Evolutionary conservation across 1,140 invertebrate species (phyloP).

Genomic region (Trypoxylus dichotomus): DNA sequence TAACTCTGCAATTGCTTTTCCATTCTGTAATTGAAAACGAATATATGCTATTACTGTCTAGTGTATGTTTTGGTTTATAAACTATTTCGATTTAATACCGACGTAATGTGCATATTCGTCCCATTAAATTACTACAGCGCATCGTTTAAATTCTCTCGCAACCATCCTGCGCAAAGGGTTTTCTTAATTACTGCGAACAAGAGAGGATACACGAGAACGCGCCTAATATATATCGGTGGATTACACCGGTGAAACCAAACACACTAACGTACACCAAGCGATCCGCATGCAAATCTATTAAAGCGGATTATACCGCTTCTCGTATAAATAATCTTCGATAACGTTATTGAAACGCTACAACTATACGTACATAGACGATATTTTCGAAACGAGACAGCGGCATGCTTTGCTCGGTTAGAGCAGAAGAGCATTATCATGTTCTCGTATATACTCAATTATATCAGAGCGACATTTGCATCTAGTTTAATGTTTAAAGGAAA

Average conservation of each 20-base stretch:
- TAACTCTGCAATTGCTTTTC: no score
- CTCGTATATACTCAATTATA: neutral
- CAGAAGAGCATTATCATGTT: neutral
- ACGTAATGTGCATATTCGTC: neutral
- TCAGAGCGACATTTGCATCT: neutral
- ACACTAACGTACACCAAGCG: neutral
- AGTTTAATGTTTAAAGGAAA: neutral
- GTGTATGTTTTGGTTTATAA: neutral
- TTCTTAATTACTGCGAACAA: conserved; percentile 21
- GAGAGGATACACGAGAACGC: neutral
- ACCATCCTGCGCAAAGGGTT: neutral
- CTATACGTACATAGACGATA: conserved; percentile 3
- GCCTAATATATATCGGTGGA: neutral
- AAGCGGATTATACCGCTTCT: conserved; percentile 11
- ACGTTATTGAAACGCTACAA: neutral
- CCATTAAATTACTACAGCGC: neutral
- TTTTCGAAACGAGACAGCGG: conserved; percentile 14
- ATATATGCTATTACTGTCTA: no score
- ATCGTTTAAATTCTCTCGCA: neutral
- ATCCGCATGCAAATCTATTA: conserved; percentile 18
- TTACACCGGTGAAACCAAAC: neutral
- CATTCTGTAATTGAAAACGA: no score
- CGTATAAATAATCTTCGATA: conserved; percentile 7
- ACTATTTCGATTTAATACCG: neutral
- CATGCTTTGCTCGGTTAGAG: neutral